phyloP scores from a whole-genome alignment of 2,888 invertebrate genomes.

The Noctua janthe region DNA sequence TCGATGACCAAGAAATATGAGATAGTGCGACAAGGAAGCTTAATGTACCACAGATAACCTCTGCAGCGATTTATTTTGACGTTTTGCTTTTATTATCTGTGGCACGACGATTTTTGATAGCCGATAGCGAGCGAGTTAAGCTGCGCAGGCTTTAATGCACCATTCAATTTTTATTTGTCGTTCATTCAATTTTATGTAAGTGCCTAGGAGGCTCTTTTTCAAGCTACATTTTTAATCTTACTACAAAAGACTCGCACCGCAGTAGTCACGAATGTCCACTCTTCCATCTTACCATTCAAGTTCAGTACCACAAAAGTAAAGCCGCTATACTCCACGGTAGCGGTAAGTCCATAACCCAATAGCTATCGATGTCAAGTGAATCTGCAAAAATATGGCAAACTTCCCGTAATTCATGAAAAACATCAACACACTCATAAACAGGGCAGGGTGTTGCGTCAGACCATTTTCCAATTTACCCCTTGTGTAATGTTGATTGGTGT shows the following conservation, averaged over 20 bases:
- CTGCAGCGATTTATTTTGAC: slow-evolving; percentile 74
- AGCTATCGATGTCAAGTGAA: slow-evolving; percentile 12
- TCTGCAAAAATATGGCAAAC: slow-evolving; percentile 17
- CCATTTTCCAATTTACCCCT: slow-evolving; percentile 61
- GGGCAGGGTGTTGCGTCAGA: slow-evolving; percentile 37
- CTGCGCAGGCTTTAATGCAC: slow-evolving; percentile 51
- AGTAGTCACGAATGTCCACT: slow-evolving; percentile 10
- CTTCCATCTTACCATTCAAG: not conserved
- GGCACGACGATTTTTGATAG: slow-evolving; percentile 66
- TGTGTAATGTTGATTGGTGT: slow-evolving; percentile 61
- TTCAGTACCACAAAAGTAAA: not conserved
- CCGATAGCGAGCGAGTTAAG: slow-evolving; percentile 50
- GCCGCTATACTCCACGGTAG: not conserved
- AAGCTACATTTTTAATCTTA: slow-evolving; percentile 8
- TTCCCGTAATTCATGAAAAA: slow-evolving; percentile 39
- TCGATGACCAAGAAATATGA: slow-evolving; percentile 78
- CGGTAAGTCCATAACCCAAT: slow-evolving; percentile 10
- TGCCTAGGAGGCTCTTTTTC: slow-evolving; percentile 11
- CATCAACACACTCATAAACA: slow-evolving; percentile 41
- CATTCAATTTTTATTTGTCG: slow-evolving; percentile 60
- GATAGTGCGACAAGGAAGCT: slow-evolving; percentile 79
- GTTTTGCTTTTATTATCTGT: slow-evolving; percentile 73
- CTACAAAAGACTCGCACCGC: slow-evolving; percentile 3
- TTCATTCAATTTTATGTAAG: slow-evolving; percentile 54
- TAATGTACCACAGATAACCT: slow-evolving; percentile 77